A percentile compares a stretch with the other conserved stretches of the same genome.
Evolutionary conservation across 2,113 vertebrate species (phyloP).

Genomic region (Microtus oregoni): DNA sequence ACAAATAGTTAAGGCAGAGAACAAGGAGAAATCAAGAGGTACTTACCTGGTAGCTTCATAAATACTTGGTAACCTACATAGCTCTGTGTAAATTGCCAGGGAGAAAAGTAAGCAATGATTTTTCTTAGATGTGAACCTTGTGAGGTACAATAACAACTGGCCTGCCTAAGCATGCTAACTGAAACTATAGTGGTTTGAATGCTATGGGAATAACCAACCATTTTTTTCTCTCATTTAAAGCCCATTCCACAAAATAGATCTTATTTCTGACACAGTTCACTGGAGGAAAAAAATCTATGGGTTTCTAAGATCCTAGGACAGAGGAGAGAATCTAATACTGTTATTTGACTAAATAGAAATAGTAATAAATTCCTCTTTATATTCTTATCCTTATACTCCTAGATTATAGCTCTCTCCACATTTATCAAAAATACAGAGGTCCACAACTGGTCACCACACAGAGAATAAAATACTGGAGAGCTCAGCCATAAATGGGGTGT

Average conservation of each 20-base stretch:
- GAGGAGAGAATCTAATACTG: background rate
- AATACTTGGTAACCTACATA: background rate
- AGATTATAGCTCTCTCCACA: no score
- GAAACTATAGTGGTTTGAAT: no score
- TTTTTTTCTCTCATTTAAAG: no score
- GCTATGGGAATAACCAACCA: no score
- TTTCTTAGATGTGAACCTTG: background rate
- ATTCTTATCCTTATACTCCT: background rate
- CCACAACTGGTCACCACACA: background rate
- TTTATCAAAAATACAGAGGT: background rate
- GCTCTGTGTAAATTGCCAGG: fast-evolving
- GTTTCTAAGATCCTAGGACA: no score
- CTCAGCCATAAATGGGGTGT: background rate
- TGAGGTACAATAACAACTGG: background rate
- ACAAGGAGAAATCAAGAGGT: background rate
- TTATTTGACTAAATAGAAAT: background rate
- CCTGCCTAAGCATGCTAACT: no score
- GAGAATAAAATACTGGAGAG: background rate
- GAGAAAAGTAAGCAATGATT: background rate
- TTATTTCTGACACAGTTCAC: background rate
- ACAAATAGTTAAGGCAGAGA: background rate
- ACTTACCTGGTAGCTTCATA: background rate
- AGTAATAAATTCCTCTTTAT: background rate
- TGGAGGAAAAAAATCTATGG: background rate
- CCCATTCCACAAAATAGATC: background rate